These are phyloP conservation scores for Caenorhabditis sp. DNA, from an alignment of 2,888 invertebrate species.

Conservation along the genomic window DNA sequence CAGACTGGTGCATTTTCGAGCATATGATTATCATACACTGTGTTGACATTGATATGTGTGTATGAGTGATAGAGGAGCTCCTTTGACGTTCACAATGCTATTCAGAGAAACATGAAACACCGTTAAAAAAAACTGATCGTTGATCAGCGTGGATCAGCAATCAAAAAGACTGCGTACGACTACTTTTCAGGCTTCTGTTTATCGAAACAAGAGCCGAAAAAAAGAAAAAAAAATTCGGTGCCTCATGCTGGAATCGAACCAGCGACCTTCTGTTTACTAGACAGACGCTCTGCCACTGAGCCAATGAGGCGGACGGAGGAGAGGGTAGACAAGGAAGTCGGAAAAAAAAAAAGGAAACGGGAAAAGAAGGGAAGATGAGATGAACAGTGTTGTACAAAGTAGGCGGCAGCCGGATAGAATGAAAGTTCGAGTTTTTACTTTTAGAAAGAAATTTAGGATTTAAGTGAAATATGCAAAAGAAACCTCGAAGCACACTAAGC, in stretches of 20 bases:
- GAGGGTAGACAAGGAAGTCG: neutral
- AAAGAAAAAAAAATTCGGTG: constrained; percentile 33
- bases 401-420: too few relatives aligned
- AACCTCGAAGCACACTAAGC: neutral
- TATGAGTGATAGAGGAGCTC: constrained; percentile 23
- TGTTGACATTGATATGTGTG: constrained; percentile 40
- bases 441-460: too few relatives aligned
- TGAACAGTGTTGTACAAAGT: too few relatives aligned
- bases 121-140: too few relatives aligned
- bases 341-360: neutral
- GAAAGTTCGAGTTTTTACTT: too few relatives aligned
- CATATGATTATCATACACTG: constrained; percentile 21
- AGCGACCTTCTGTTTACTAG: constrained; percentile 82
- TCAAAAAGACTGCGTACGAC: too few relatives aligned
- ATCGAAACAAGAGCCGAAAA: neutral
- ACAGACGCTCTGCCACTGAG: constrained; percentile 82
- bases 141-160: too few relatives aligned
- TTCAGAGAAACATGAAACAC: neutral
- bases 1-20: constrained; percentile 33
- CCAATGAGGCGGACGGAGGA: constrained; percentile 68
- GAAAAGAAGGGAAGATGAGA: neutral
- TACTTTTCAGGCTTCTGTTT: too few relatives aligned
- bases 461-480: neutral
- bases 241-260: constrained; percentile 80
- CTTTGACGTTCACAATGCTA: constrained; percentile 11